Percentiles rank a stretch among this genome's conserved stretches.
Conservation (phyloP, 2,888 invertebrate genomes). For the Rhagophthalmus giganteus region DNA sequence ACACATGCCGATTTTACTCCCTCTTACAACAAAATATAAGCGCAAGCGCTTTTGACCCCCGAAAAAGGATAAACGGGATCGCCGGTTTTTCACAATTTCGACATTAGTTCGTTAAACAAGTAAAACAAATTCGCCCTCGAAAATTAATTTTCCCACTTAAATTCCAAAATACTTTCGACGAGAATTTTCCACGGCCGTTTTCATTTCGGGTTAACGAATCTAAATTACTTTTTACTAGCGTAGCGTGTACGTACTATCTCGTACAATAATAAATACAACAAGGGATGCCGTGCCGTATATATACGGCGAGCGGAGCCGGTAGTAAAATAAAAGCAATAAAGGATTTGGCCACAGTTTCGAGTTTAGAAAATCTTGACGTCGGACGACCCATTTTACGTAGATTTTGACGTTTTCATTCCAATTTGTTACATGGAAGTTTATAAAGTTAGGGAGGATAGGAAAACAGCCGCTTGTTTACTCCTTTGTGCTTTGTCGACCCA, state of each 20-base stretch:
- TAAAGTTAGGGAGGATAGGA: conserved; percentile 17
- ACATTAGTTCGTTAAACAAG: no score
- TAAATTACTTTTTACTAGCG: conserved; percentile 12
- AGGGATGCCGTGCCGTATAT: no score
- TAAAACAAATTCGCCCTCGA: no score
- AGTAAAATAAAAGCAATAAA: conserved; percentile 13
- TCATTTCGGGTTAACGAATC: background rate
- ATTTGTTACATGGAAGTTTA: conserved; percentile 13
- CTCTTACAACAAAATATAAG: conserved; percentile 24
- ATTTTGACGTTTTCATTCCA: conserved; percentile 16
- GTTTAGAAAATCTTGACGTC: background rate
- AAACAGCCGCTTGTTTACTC: conserved; percentile 21
- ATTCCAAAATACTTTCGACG: no score
- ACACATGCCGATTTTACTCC: conserved; percentile 37
- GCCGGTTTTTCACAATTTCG: no score
- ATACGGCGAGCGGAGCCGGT: no score
- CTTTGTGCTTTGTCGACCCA: conserved; percentile 20
- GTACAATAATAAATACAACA: background rate
- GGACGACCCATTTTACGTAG: background rate
- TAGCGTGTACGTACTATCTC: no score
- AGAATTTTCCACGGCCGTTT: no score
- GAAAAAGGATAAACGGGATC: conserved; percentile 6
- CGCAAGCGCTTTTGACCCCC: conserved; percentile 29
- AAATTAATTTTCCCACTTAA: no score
- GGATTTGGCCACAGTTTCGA: conserved; percentile 11